Evolutionary conservation across 2,797 vertebrate genomes (phyloP).

Genomic region (Acrossocheilus wenchowensis): DNA sequence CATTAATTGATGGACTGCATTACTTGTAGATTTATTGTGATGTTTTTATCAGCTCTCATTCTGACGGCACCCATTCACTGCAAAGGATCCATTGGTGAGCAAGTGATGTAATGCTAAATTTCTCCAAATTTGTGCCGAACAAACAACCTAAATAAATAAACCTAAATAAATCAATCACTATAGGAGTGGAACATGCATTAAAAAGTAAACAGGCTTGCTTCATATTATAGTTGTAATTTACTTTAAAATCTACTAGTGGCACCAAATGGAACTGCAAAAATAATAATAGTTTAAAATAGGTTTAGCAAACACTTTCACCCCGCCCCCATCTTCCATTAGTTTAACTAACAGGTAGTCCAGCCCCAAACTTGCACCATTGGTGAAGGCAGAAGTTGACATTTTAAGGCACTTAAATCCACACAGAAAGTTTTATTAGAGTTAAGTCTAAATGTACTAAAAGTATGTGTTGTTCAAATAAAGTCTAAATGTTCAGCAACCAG

Average conservation of each 20-base stretch:
- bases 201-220: background rate
- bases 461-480: background rate
- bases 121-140: background rate
- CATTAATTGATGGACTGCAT: background rate
- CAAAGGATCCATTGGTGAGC: background rate
- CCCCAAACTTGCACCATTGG: background rate
- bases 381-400: background rate
- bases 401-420: background rate
- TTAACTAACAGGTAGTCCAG: background rate
- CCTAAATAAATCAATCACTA: background rate
- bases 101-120: background rate
- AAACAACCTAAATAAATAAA: background rate
- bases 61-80: background rate
- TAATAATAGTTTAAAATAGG: background rate
- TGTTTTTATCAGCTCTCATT: background rate
- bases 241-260: slow-evolving; percentile 2
- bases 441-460: background rate
- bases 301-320: background rate
- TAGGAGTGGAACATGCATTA: background rate
- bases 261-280: background rate
- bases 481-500: slow-evolving; percentile 22
- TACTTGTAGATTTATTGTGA: background rate
- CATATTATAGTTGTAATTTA: background rate
- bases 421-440: background rate
- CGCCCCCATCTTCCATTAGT: background rate